Evolutionary conservation across 2,888 invertebrate species (phyloP).

Genomic region (Colostygia pectinataria): DNA sequence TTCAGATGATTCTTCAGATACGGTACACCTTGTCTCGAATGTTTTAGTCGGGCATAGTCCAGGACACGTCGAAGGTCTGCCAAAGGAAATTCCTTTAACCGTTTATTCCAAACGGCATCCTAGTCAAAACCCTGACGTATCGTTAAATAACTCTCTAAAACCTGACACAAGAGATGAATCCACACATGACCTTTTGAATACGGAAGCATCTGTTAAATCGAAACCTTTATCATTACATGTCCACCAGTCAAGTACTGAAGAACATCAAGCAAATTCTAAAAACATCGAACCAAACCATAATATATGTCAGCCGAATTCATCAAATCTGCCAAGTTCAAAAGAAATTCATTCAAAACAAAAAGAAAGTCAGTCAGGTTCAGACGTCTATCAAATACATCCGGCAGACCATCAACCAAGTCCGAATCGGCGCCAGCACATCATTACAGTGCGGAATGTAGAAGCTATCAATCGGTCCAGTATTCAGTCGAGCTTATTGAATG

Average conservation of each 20-base stretch:
- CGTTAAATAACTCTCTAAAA: background rate
- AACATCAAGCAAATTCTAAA: too few species aligned
- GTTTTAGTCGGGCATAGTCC: background rate
- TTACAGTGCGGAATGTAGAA: conserved; percentile 4
- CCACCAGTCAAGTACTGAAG: background rate
- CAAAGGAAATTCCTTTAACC: background rate
- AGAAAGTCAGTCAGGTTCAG: background rate
- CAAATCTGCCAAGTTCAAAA: too few species aligned
- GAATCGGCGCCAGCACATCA: background rate
- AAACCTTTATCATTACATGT: too few species aligned
- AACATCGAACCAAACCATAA: too few species aligned
- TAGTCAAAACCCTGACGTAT: background rate
- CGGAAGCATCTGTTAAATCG: too few species aligned
- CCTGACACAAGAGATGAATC: background rate
- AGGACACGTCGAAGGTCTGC: background rate
- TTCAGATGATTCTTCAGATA: background rate
- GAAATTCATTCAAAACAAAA: background rate
- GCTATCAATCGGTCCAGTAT: background rate
- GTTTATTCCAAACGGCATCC: conserved; percentile 6
- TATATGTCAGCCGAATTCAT: too few species aligned
- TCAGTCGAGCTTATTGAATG: background rate
- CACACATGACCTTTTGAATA: background rate
- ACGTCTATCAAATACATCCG: background rate
- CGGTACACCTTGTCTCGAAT: background rate
- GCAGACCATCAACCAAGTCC: background rate